These are phyloP conservation scores for Camelus bactrianus DNA, from an alignment of 2,113 vertebrate species.

Conservation along the genomic window DNA sequence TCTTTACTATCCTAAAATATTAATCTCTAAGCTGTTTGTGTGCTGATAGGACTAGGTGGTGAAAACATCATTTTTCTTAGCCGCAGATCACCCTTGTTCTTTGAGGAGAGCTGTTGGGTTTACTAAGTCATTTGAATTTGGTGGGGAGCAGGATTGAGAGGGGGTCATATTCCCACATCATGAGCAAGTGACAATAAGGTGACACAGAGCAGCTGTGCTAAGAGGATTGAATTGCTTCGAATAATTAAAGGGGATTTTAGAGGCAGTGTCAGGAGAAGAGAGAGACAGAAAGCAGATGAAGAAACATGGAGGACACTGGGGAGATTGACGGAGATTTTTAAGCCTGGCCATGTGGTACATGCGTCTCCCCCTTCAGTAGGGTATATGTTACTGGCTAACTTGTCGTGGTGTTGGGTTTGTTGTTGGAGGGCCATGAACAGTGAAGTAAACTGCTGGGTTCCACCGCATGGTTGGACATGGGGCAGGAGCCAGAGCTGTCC, in stretches of 20 bases:
- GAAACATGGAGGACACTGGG: too few species aligned
- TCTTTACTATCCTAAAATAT: not conserved
- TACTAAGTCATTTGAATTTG: not conserved
- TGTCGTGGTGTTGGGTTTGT: not conserved
- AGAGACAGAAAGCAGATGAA: not conserved
- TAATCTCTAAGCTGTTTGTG: rapidly evolving
- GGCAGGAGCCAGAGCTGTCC: not conserved
- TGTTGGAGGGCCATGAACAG: not conserved
- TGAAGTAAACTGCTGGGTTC: too few species aligned
- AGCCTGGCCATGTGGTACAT: not conserved
- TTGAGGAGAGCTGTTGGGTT: not conserved
- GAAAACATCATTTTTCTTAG: not conserved
- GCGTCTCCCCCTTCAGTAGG: not conserved
- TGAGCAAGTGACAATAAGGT: not conserved
- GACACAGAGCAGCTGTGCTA: not conserved
- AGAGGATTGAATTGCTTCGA: not conserved
- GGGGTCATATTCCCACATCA: not conserved
- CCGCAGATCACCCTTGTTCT: not conserved
- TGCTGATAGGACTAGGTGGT: not conserved
- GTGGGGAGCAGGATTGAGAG: rapidly evolving
- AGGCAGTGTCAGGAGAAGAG: not conserved
- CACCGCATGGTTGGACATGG: not conserved
- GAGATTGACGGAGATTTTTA: not conserved
- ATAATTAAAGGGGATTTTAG: not conserved
- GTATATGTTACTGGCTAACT: rapidly evolving